Base-by-base conservation (phyloP, 1,140 invertebrate species). In the Drosophila sp. region DNA sequence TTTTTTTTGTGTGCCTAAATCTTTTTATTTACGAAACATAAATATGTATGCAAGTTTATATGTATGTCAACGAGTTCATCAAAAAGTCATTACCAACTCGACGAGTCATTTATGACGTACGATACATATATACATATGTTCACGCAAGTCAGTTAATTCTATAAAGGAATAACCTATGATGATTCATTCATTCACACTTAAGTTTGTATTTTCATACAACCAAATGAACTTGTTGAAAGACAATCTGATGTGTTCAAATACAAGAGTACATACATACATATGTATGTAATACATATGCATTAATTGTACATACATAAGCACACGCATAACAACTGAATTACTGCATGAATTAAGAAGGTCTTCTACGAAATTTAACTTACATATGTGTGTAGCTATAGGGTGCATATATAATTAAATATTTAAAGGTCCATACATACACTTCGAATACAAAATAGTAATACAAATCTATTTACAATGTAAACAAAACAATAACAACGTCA, bases 401-500 rank as follows among this genome's bases (percentile, higher is more conserved):
- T 50, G 25, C 44, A 50, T 50, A 27, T 50, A 50, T 50, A 50
- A 6, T 50, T 50, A 50, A 27, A 27, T 50, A 50, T 50, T 50
- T 23, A 50, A 27, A 50, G 44, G 44, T 50, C 23, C 44, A 50
- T 50, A 50, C 25, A 50, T 27, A 50, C 44, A 25, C 44, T 27
- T 6, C 10, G 23, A 50, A 50, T 27, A 27, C 44, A 27, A 50
- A 50, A 50, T 50, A 50, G 44, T 50, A 50, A 50, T 50, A 50
- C 23, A 27, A 50, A 50, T 50, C 23, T 50, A 50, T 50, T 50
- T 50, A 50, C 44, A 50, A 50, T 50, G 44, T 50, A 50, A 50
- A 50, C 44, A 50, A 50, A 50, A 50, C 44, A 50, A 50, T 50
- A 50, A 50, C 44, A 50, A 50, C 44, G 44, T 50, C 44, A 50